A percentile compares a stretch with the other conserved stretches of the same genome.
Evolutionary conservation across 2,797 vertebrate genomes (phyloP).

Genomic region (Labeo calbasu): DNA sequence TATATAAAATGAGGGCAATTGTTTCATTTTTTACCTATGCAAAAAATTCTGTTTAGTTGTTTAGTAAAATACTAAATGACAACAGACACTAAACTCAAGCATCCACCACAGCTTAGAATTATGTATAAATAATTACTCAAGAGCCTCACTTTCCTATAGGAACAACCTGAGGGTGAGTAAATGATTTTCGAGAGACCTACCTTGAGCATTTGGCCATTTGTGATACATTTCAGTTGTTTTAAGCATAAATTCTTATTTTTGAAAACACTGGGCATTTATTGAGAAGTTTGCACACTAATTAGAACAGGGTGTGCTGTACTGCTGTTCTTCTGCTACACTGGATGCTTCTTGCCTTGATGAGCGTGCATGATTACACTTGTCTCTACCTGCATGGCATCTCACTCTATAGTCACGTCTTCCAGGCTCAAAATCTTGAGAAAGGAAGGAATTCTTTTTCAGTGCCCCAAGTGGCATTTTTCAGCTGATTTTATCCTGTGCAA

Average conservation of each 20-base stretch:
- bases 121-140: no score
- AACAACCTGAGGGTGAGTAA: neutral
- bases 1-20: neutral
- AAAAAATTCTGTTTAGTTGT: neutral
- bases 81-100: neutral
- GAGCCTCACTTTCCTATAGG: neutral
- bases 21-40: neutral
- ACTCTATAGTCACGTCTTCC: neutral
- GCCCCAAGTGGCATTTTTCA: neutral
- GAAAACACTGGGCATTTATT: neutral
- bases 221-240: neutral
- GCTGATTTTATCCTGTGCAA: neutral
- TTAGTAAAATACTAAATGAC: neutral
- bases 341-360: constrained; percentile 7
- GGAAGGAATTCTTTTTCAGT: constrained; percentile 11
- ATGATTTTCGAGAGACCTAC: neutral
- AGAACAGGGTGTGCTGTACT: constrained; percentile 42
- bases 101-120: no score
- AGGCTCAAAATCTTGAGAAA: neutral
- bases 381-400: constrained; percentile 46
- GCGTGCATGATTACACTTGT: constrained; percentile 45
- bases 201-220: neutral
- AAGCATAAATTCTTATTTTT: neutral
- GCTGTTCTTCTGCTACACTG: neutral
- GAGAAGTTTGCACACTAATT: neutral